phyloP scores from a whole-genome alignment of 2,888 invertebrate genomes.

The Ormyrus thymus region DNA sequence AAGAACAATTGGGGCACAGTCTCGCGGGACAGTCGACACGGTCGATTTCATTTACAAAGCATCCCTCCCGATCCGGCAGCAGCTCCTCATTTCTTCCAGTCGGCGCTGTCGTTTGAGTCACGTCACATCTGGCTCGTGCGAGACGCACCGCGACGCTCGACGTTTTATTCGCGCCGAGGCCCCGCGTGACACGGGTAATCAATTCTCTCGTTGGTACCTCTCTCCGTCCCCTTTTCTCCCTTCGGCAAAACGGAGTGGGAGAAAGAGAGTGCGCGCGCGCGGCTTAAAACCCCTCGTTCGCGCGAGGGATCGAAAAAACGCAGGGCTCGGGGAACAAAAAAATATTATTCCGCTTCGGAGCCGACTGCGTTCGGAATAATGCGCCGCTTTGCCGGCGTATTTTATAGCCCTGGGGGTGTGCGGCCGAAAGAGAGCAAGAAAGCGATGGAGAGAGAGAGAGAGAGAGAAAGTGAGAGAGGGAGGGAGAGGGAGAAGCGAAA shows the following conservation, averaged over 20 bases:
- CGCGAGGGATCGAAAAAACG: neutral
- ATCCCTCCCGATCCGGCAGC: neutral
- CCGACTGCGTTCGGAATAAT: conserved; percentile 58
- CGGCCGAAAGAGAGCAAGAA: neutral
- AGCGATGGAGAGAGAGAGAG: neutral
- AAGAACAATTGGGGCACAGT: neutral
- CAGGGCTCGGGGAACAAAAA: conserved; percentile 38
- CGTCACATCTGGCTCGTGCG: conserved; percentile 41
- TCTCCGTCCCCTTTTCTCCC: conserved; percentile 7
- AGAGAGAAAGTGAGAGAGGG: conserved; percentile 21
- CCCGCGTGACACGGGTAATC: conserved; percentile 48
- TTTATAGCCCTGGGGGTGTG: conserved; percentile 41
- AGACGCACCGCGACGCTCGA: conserved; percentile 23
- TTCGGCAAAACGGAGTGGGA: neutral
- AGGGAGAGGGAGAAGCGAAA: conserved; percentile 47
- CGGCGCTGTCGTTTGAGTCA: conserved; percentile 28
- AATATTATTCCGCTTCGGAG: conserved; percentile 58
- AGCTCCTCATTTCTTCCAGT: conserved; percentile 6
- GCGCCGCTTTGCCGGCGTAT: conserved; percentile 55
- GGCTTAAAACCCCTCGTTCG: neutral
- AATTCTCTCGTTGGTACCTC: conserved; percentile 46
- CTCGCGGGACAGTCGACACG: conserved; percentile 9
- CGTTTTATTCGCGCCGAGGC: conserved; percentile 37
- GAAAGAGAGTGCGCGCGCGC: neutral
- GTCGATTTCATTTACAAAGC: conserved; percentile 42